These are phyloP conservation scores for Gastrophysa polygoni DNA, from an alignment of 2,888 invertebrate genomes.

Conservation along the genomic window DNA sequence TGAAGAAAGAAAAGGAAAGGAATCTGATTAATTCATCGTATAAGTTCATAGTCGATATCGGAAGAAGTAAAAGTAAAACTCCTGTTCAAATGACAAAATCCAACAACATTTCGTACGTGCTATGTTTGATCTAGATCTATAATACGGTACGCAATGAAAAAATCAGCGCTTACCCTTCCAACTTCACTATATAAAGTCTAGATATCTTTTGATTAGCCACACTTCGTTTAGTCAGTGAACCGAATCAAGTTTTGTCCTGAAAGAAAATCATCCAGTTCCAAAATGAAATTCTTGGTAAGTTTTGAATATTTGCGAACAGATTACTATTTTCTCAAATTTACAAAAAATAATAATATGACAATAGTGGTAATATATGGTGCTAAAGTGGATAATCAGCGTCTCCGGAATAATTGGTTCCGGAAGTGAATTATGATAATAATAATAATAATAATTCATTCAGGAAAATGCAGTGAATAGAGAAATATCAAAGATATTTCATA, in stretches of 20 bases:
- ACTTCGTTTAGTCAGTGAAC: conserved; percentile 37
- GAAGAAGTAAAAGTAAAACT: conserved; percentile 36
- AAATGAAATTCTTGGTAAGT: conserved; percentile 43
- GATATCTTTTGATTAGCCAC: conserved; percentile 30
- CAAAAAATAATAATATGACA: no score
- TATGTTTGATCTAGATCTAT: conserved; percentile 43
- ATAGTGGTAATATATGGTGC: no score
- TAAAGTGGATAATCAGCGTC: no score
- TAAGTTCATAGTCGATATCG: background rate
- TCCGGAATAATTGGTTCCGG: no score
- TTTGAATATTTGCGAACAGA: conserved; percentile 7
- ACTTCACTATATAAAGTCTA: conserved; percentile 37
- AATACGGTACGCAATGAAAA: conserved; percentile 41
- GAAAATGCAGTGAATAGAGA: no score
- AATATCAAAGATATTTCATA: no score
- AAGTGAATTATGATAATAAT: no score
- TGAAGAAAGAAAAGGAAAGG: no score
- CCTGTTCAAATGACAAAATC: conserved; percentile 33
- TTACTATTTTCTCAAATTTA: background rate
- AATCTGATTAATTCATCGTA: no score
- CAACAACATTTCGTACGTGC: conserved; percentile 33
- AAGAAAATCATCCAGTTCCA: conserved; percentile 7
- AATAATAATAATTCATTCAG: no score
- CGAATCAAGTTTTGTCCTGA: conserved; percentile 23
- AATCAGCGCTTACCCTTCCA: conserved; percentile 41